Evolutionary conservation across 2,797 vertebrate species (phyloP), one percentile per base, ranked within the genome.

Genomic region (Knipowitschia caucasica): DNA sequence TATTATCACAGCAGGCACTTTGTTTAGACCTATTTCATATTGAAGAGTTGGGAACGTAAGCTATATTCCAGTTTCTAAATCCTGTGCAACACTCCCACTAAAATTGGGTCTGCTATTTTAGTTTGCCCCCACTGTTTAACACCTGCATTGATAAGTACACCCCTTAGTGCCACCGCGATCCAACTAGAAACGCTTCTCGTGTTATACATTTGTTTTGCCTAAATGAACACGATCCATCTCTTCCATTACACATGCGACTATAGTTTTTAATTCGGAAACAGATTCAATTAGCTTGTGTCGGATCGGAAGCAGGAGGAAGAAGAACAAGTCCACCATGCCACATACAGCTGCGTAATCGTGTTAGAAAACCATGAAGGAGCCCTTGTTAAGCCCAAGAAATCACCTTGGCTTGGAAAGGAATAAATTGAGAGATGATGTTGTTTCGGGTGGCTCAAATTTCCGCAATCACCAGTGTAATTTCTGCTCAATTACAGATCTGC

Each of bases 181-280:
- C 73, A 75, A 75, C 81, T 71, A 64, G 60, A 70, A 71, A 84
- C 71, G 71, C 73, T 76, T 75, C 5, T n/a, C 83, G 82, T 83
- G 84, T 88, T 81, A 83, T 61, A 81, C 84, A 80, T 87, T 63
- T 52, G 71, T 86, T 89, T 87, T 87, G 72, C 67, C 83, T 87
- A 86, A 82, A 77, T 84, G 87, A 85, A 88, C 83, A 77, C 84
- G 75, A 87, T 82, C 79, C 85, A 75, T 88, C 82, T 86, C 82
- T 84, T 84, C 72, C 82, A 69, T 86, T 86, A 88, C 60, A 77
- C 82, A 80, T 55, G 74, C 82, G 72, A 74, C 77, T 69, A 82
- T 83, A 85, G 78, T 81, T 59, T 82, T 73, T 87, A 86, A 88
- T 78, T 69, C 83, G 81, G 79, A 78, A 55, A 23, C 59, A 64